Evolutionary conservation across 2,113 vertebrate genomes (phyloP), one percentile per base, ranked within the genome.

Genomic region (Calyptommatus sinebrachiatus): DNA sequence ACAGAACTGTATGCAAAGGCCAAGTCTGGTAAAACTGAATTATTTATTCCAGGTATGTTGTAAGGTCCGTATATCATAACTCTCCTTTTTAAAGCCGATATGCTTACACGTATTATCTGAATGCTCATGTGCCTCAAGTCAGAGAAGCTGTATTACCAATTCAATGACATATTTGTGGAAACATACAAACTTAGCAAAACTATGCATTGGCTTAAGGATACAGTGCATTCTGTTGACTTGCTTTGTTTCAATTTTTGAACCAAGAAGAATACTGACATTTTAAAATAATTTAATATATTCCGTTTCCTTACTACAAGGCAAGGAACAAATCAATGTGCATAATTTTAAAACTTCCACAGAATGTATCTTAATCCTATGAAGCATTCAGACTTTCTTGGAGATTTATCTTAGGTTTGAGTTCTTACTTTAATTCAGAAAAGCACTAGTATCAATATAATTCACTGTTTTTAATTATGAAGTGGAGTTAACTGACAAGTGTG

Each of bases 201-300:
- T 85, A 91, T 84, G 85, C 92, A 90, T 93, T 94, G 92, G 80
- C 84, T 86, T 89, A 62, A 46, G 3, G 5, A 57, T 57, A 29
- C 29, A 77, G 24, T 29, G 0, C 48, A 63, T 78, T 78, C 71
- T 60, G 48, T 69, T 28, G 77, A 76, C 85, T 71, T 4, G 24
- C 76, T 31, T 20, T 24, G 16, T 45, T 50, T 70, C 9, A 8
- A n/a, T 70, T 70, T 70, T 70, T 14, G 24, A 57, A 41, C 31
- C 78, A 28, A 29, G 29, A 61, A 12, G 31, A 45, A 6, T 76
- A 45, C 46, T 29, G 24, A 31, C 53, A 61, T 57, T 57, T 72
- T 69, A 50, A 75, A 57, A 61, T 24, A 50, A 18, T 29, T 67
- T 69, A n/a, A 65, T 62, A 18, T 57, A 76, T 61, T 14, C 16